Evolutionary conservation across 1,140 invertebrate species (phyloP).

Genomic region (Cydia strobilella): DNA sequence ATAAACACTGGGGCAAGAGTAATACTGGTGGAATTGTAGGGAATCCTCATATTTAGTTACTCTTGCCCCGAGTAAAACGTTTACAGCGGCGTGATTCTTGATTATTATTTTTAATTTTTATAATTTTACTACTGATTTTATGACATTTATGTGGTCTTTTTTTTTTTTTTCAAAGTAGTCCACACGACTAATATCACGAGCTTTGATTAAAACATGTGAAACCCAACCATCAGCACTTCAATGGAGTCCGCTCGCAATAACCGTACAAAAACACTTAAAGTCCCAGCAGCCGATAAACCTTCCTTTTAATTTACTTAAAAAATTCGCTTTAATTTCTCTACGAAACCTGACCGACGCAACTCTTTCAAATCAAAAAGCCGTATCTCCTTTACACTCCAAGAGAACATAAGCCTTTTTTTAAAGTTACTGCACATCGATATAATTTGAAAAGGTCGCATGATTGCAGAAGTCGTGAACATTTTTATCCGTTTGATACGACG

Average conservation of each 20-base stretch:
- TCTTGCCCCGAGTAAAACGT: too few species aligned
- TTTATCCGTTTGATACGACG: neutral
- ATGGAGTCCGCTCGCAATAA: slow-evolving; percentile 1
- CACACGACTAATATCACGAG: slow-evolving; percentile 12
- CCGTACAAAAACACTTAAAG: slow-evolving; percentile 20
- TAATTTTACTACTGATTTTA: too few species aligned
- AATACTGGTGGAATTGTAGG: too few species aligned
- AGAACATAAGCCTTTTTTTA: neutral
- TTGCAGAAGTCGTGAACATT: neutral
- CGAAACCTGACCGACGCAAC: slow-evolving; percentile 7
- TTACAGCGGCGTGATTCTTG: too few species aligned
- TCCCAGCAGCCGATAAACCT: slow-evolving; percentile 4
- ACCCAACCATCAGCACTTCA: neutral
- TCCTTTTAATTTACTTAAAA: slow-evolving; percentile 13
- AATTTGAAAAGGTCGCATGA: neutral
- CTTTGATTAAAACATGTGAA: neutral
- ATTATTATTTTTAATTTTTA: too few species aligned
- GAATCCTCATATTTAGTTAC: too few species aligned
- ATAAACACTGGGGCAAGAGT: too few species aligned
- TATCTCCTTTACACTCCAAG: neutral
- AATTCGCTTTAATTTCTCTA: slow-evolving; percentile 19
- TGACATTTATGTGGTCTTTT: too few species aligned
- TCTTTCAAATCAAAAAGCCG: neutral
- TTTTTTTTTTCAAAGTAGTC: too few species aligned
- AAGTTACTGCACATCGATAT: neutral